Percentiles rank a stretch among this genome's conserved stretches.
Conservation (phyloP, 1,140 invertebrate genomes). For the Metopolophium dirhodum region DNA sequence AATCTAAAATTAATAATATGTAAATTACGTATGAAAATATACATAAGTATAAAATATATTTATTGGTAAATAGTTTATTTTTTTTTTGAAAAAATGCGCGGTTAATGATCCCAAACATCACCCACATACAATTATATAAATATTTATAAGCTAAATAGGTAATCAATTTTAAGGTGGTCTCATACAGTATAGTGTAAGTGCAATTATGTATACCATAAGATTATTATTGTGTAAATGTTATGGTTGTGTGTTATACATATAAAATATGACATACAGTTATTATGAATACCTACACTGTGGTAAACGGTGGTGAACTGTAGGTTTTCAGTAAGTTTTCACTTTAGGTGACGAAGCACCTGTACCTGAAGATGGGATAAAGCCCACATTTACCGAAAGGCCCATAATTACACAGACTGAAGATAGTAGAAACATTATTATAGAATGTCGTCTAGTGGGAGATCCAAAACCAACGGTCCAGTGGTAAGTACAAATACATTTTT, state of each 20-base stretch:
- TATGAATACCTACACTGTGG: neutral
- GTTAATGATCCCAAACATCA: conserved; percentile 14
- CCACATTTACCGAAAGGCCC: conserved; percentile 95
- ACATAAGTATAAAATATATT: neutral
- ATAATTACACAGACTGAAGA: conserved; percentile 94
- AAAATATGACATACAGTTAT: neutral
- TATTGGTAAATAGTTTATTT: neutral
- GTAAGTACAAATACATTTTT: conserved; percentile 69
- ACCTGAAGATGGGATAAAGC: conserved; percentile 87
- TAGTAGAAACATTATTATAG: conserved; percentile 90
- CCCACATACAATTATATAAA: neutral
- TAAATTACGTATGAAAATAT: neutral
- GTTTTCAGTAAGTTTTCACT: conserved; percentile 58
- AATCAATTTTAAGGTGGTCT: neutral
- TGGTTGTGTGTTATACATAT: too few species aligned
- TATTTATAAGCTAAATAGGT: neutral
- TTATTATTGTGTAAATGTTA: neutral
- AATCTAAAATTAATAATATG: neutral
- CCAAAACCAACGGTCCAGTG: conserved; percentile 90
- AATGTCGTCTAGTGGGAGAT: conserved; percentile 94
- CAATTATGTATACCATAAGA: neutral
- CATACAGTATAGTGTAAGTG: neutral
- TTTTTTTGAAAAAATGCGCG: conserved; percentile 17
- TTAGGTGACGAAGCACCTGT: conserved; percentile 89
- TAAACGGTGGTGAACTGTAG: conserved; percentile 1